Evolutionary conservation across 2,113 vertebrate species (phyloP), one percentile per base, ranked within the genome.

Genomic region (Tragelaphus scriptus): DNA sequence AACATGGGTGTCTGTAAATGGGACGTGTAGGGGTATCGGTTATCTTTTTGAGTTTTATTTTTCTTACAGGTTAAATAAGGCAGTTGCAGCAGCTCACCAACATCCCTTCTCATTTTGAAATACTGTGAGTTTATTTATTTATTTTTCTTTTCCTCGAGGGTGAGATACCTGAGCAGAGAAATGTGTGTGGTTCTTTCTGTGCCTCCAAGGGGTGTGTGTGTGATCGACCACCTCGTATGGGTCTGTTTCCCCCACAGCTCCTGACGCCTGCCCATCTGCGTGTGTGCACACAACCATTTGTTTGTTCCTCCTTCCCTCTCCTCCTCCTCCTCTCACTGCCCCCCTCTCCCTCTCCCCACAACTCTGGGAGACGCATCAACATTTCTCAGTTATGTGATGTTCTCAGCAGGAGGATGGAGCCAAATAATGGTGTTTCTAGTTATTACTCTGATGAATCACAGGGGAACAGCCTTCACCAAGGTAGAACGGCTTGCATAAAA

Each of bases 391-490:
- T 96, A 95, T 85, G 97, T 94, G 97, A 97, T 96, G 98, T 97
- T 98, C 97, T 97, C 93, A 97, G 97, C 97, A 97, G 97, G 97
- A 97, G 94, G 91, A 98, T 90, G 94, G 95, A 98, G 96, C 95
- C 97, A 96, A 96, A 98, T 98, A 98, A 97, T 96, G 97, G 97
- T 95, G 96, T 97, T 98, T 98, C 98, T 98, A 98, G 98, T 98
- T 98, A 98, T 98, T 97, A 98, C 97, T 97, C 97, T 98, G 98
- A 98, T 98, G 98, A 98, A 98, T 98, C 98, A 98, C 96, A 56
- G 93, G 98, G 97, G 98, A 98, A 97, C 97, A 98, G 95, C 91
- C 97, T 98, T 97, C 97, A 98, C 98, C 94, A 98, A 98, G 97
- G 98, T 97, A 97, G 98, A 98, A 95, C 26, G 93, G 91, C 96